Conservation (phyloP, 2,113 vertebrate species). For the Gasterosteus nipponicus region DNA sequence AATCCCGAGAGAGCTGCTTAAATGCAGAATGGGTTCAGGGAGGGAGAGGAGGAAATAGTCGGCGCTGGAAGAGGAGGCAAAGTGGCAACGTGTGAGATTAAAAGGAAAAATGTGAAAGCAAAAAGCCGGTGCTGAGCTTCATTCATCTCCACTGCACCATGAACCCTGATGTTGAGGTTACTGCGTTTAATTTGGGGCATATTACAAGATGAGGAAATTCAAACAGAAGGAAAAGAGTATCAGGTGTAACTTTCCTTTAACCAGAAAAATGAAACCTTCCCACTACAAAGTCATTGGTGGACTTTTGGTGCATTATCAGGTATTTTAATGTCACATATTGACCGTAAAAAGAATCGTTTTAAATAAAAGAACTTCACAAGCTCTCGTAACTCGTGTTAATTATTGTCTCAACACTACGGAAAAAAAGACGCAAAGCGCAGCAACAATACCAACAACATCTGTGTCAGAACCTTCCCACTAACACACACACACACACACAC, state of each 20-base stretch:
- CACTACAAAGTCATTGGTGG: too few relatives aligned
- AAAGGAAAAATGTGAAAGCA: constrained; percentile 14
- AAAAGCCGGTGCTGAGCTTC: neutral
- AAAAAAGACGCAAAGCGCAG: too few relatives aligned
- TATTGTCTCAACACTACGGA: too few relatives aligned
- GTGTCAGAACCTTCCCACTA: neutral
- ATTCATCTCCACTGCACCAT: neutral
- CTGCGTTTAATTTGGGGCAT: neutral
- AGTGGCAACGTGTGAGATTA: neutral
- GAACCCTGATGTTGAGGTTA: neutral
- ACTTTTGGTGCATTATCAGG: neutral
- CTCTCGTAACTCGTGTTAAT: too few relatives aligned
- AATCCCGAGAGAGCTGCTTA: constrained; percentile 72
- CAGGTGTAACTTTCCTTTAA: neutral
- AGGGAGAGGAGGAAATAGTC: constrained; percentile 23
- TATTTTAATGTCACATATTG: neutral
- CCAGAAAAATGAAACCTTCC: neutral
- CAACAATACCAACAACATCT: neutral
- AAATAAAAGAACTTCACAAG: neutral
- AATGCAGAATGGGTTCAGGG: constrained; percentile 55
- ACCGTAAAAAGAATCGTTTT: neutral
- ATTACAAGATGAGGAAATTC: constrained; percentile 2
- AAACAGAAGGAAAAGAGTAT: constrained; percentile 1
- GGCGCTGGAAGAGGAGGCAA: constrained; percentile 1
- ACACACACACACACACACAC: neutral